These are phyloP conservation scores for Urocitellus parryii DNA, from an alignment of 2,113 vertebrate species.

Conservation along the genomic window DNA sequence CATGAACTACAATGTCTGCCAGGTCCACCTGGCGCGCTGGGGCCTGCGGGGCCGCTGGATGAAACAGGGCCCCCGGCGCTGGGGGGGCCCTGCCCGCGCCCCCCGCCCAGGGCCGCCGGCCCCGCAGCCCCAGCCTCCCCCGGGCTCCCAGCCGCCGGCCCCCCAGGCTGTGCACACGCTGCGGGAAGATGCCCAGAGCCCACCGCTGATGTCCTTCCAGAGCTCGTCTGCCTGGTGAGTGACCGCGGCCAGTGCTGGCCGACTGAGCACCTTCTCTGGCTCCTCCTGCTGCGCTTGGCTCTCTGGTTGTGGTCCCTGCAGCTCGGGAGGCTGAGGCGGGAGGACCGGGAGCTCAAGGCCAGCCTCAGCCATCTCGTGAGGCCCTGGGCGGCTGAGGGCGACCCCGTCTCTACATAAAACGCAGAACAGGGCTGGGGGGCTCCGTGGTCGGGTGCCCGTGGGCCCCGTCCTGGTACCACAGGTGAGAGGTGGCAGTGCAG, in stretches of 20 bases:
- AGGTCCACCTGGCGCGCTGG: constrained; percentile 96
- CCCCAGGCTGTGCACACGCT: constrained; percentile 91
- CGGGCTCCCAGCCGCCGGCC: constrained; percentile 82
- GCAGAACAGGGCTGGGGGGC: no score
- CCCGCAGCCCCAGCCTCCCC: constrained; percentile 85
- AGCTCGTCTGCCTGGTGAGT: constrained; percentile 96
- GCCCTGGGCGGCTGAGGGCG: no score
- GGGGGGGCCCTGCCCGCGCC: constrained; percentile 88
- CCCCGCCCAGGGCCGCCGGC: constrained; percentile 59
- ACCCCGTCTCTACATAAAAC: no score
- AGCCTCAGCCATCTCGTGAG: no score
- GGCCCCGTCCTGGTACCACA: no score
- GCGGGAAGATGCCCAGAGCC: constrained; percentile 92
- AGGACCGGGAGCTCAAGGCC: no score
- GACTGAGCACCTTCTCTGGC: background rate
- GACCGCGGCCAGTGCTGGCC: fast-evolving
- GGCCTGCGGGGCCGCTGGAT: constrained; percentile 96
- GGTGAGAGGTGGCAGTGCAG: background rate
- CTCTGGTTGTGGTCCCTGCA: fast-evolving
- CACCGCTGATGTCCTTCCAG: constrained; percentile 93
- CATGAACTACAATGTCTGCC: constrained; percentile 97
- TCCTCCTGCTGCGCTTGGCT: background rate
- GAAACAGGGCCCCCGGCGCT: constrained; percentile 92
- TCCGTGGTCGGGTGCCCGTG: no score
- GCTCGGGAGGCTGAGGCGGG: no score